Conservation (phyloP, 2,888 invertebrate genomes). For the Temnothorax rugatulus region DNA sequence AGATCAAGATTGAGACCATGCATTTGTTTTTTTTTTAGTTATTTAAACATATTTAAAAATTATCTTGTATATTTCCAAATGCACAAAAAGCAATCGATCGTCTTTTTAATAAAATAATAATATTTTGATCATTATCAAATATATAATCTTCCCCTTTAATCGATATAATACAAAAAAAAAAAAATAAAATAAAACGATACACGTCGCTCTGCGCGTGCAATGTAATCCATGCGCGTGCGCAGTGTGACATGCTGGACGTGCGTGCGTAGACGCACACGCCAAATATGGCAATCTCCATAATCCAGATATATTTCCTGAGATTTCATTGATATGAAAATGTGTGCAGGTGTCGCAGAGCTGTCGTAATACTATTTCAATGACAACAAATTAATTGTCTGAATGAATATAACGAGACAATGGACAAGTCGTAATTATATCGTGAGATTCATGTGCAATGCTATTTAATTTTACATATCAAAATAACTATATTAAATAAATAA, state of each 20-base stretch:
- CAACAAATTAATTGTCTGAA: not conserved
- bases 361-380: not conserved
- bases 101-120: not conserved
- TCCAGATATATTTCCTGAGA: conserved; percentile 26
- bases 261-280: conserved; percentile 73
- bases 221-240: not conserved
- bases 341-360: not conserved
- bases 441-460: too few species aligned
- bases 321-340: too few species aligned
- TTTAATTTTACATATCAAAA: too few species aligned
- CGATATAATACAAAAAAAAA: too few species aligned
- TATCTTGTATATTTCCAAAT: not conserved
- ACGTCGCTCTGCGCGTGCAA: not conserved
- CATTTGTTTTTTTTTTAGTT: too few species aligned
- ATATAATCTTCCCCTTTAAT: not conserved
- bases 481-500: too few species aligned
- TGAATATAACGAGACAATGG: not conserved
- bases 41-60: not conserved
- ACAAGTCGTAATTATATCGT: too few species aligned
- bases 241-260: not conserved
- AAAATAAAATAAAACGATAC: conserved; percentile 54
- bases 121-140: not conserved
- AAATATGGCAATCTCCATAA: conserved; percentile 73
- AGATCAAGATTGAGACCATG: too few species aligned
- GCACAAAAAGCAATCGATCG: not conserved